Percentiles rank a stretch among this genome's conserved stretches.
Evolutionary conservation across 2,888 invertebrate species (phyloP).

Genomic region (Erebia ligea): DNA sequence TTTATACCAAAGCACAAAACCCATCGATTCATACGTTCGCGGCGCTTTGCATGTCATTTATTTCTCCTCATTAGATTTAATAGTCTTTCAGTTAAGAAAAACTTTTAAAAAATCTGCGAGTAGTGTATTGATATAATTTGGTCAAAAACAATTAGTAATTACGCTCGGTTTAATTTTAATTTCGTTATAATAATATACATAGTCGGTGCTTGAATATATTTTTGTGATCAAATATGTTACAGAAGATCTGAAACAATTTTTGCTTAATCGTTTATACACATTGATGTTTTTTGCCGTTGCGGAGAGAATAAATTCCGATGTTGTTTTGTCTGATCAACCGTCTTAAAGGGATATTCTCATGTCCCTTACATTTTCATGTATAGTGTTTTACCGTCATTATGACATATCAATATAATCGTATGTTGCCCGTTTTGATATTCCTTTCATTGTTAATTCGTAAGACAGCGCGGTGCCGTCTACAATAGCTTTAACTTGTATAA

Average conservation of each 20-base stretch:
- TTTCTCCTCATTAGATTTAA: constrained; percentile 75
- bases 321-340: background rate
- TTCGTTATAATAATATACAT: constrained; percentile 16
- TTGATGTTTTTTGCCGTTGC: background rate
- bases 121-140: constrained; percentile 51
- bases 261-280: background rate
- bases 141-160: constrained; percentile 39
- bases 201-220: constrained; percentile 29
- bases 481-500: constrained; percentile 58
- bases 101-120: constrained; percentile 74
- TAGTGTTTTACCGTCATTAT: constrained; percentile 20
- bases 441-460: constrained; percentile 40
- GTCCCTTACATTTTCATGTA: constrained; percentile 2
- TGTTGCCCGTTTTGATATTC: constrained; percentile 28
- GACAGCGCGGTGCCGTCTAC: constrained; percentile 54
- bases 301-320: background rate
- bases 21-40: constrained; percentile 80
- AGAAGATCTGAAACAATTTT: constrained; percentile 66
- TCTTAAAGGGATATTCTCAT: background rate
- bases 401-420: constrained; percentile 50
- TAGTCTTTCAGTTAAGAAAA: constrained; percentile 80
- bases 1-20: constrained; percentile 83
- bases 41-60: constrained; percentile 70
- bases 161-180: constrained; percentile 31
- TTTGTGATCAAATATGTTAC: constrained; percentile 47